Evolutionary conservation across 2,888 invertebrate genomes (phyloP).

Genomic region (Celastrina argiolus): DNA sequence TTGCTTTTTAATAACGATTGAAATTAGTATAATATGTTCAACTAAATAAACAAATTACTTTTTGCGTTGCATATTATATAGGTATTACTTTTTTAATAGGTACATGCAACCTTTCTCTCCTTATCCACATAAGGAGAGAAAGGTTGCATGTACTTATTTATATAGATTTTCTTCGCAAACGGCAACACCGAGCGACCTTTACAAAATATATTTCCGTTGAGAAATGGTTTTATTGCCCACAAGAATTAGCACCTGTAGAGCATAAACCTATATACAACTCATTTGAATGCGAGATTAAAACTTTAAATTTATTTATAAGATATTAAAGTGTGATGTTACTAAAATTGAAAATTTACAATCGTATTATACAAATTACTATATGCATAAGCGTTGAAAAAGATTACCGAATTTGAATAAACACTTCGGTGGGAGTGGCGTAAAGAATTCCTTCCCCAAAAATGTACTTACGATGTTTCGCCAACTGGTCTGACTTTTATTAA

Average conservation of each 20-base stretch:
- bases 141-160: too few relatives aligned
- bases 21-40: too few relatives aligned
- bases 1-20: too few relatives aligned
- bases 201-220: constrained; percentile 7
- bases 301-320: neutral
- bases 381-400: neutral
- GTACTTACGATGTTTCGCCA: neutral
- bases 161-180: neutral
- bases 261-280: constrained; percentile 13
- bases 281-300: constrained; percentile 16
- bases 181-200: neutral
- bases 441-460: neutral
- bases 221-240: constrained; percentile 10
- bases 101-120: too few relatives aligned
- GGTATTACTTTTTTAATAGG: too few relatives aligned
- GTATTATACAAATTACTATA: constrained; percentile 39
- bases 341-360: constrained; percentile 27
- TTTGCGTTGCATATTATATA: too few relatives aligned
- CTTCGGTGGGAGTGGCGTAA: neutral
- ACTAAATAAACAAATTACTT: too few relatives aligned
- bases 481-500: too few relatives aligned
- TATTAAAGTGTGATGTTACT: constrained; percentile 10
- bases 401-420: neutral
- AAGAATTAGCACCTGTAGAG: constrained; percentile 8
- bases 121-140: too few relatives aligned